phyloP scores from a whole-genome alignment of 2,113 vertebrate genomes.

The Dromiciops gliroides region DNA sequence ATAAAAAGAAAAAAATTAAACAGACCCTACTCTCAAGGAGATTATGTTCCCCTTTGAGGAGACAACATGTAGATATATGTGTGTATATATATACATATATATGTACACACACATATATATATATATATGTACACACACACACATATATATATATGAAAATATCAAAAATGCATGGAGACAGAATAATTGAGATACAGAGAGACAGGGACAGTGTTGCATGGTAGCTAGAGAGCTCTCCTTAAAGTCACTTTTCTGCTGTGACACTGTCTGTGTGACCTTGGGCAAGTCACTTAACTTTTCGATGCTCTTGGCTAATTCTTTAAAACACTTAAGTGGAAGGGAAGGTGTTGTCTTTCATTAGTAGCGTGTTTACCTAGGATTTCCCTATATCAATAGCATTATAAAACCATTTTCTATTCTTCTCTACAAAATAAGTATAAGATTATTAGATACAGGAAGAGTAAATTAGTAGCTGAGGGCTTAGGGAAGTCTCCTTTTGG shows the following conservation, averaged over 20 bases:
- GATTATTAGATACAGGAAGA: background rate
- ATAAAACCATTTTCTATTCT: background rate
- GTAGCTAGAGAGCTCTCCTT: background rate
- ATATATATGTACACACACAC: background rate
- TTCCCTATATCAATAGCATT: background rate
- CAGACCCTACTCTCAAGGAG: background rate
- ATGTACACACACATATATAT: background rate
- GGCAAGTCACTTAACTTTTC: background rate
- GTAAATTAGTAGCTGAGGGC: background rate
- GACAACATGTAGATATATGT: background rate
- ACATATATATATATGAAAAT: no score
- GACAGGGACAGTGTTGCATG: background rate
- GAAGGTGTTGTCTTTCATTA: background rate
- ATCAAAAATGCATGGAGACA: no score
- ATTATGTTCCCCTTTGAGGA: background rate
- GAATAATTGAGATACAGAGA: background rate
- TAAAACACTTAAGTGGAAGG: background rate
- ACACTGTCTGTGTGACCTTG: background rate
- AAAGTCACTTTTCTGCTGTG: background rate
- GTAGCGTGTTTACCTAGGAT: background rate
- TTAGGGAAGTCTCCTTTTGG: background rate
- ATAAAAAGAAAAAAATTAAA: background rate
- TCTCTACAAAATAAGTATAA: background rate
- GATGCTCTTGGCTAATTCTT: background rate
- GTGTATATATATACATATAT: background rate